Evolutionary conservation across 2,888 invertebrate species (phyloP).

Genomic region (Sarcophaga variegata): DNA sequence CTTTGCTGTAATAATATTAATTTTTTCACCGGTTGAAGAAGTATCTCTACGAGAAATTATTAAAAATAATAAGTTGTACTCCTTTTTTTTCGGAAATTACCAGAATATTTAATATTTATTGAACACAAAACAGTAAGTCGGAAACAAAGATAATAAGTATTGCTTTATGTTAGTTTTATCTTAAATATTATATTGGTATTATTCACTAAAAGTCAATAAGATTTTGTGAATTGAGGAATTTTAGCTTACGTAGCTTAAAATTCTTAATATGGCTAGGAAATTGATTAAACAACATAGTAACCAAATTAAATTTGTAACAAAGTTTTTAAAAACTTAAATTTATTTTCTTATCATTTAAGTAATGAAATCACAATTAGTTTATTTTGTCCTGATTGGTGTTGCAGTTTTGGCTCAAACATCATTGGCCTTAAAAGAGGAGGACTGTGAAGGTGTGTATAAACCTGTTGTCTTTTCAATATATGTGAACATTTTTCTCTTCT

Average conservation of each 20-base stretch:
- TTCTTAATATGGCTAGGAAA: background rate
- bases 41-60: slow-evolving; percentile 21
- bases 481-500: background rate
- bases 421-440: slow-evolving; percentile 87
- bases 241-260: slow-evolving; percentile 67
- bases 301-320: background rate
- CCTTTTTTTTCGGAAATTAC: slow-evolving; percentile 18
- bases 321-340: background rate
- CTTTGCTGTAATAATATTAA: slow-evolving; percentile 18
- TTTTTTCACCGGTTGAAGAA: slow-evolving; percentile 55
- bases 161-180: background rate
- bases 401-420: slow-evolving; percentile 80
- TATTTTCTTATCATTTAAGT: slow-evolving; percentile 61
- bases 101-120: slow-evolving; percentile 31
- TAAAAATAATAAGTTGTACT: slow-evolving; percentile 4
- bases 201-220: background rate
- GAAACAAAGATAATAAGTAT: background rate
- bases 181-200: background rate
- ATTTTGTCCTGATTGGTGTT: slow-evolving; percentile 77
- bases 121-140: slow-evolving; percentile 49
- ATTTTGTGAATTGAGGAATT: background rate
- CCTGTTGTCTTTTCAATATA: slow-evolving; percentile 25
- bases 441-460: slow-evolving; percentile 88
- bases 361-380: slow-evolving; percentile 76
- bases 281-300: background rate